These are phyloP conservation scores for Euthynnus affinis DNA, from an alignment of 2,797 vertebrate genomes.

Conservation along the genomic window DNA sequence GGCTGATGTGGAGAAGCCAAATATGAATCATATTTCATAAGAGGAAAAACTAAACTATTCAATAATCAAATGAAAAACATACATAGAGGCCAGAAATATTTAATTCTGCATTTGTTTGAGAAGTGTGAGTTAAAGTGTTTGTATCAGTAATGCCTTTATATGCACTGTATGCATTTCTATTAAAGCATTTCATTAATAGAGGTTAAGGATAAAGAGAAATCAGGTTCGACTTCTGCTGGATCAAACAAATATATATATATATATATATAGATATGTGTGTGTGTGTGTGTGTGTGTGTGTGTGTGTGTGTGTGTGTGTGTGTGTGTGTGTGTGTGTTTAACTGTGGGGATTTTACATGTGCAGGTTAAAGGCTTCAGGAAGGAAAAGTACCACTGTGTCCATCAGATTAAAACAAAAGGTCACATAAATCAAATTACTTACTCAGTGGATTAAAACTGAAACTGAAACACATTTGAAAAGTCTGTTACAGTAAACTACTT, in stretches of 20 bases:
- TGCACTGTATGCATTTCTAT: too few species aligned
- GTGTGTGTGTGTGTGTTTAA: too few species aligned
- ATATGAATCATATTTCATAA: background rate
- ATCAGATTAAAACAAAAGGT: background rate
- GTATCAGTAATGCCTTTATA: background rate
- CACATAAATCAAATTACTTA: background rate
- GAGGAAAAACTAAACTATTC: background rate
- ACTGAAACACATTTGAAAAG: too few species aligned
- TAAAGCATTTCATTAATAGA: background rate
- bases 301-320: too few species aligned
- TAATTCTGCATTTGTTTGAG: background rate
- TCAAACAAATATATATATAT: background rate
- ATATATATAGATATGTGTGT: too few species aligned
- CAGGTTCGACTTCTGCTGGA: background rate
- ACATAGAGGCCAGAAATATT: background rate
- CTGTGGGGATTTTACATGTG: background rate
- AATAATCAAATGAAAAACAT: background rate
- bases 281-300: too few species aligned
- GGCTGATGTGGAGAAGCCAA: conserved; percentile 15
- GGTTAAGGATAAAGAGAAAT: background rate
- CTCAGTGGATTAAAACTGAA: background rate
- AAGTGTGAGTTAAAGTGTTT: background rate
- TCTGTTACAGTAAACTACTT: background rate
- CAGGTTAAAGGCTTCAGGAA: background rate
- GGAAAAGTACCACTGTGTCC: too few species aligned